These are phyloP conservation scores for Melipona quadrifasciata DNA, from an alignment of 1,140 invertebrate genomes.

Conservation along the genomic window DNA sequence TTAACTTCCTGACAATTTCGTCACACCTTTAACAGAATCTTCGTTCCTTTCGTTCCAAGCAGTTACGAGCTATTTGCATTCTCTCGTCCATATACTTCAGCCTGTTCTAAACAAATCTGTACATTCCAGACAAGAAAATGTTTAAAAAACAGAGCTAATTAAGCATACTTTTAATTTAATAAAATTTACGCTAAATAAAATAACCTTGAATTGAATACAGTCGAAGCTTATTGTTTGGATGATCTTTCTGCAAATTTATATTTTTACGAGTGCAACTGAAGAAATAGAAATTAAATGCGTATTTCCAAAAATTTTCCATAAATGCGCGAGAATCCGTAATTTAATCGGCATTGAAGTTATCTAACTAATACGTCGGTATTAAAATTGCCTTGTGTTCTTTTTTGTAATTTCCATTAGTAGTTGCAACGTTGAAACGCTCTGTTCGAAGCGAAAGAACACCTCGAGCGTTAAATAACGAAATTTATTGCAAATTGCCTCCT, in stretches of 20 bases:
- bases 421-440: neutral
- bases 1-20: slow-evolving; percentile 20
- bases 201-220: too few relatives aligned
- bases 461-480: neutral
- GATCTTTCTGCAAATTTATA: too few relatives aligned
- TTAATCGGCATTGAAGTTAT: too few relatives aligned
- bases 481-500: neutral
- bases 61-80: neutral
- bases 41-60: neutral
- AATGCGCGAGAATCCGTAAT: too few relatives aligned
- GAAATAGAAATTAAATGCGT: too few relatives aligned
- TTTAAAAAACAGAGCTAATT: too few relatives aligned
- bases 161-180: too few relatives aligned
- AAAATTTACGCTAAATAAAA: too few relatives aligned
- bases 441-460: neutral
- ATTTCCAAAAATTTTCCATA: too few relatives aligned
- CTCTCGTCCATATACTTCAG: neutral
- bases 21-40: neutral
- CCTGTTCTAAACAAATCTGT: too few relatives aligned
- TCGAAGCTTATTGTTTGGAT: neutral
- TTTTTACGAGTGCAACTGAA: too few relatives aligned
- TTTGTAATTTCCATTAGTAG: neutral
- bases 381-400: neutral
- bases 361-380: neutral
- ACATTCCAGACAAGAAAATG: neutral